These are phyloP conservation scores for Eira barbara DNA, from an alignment of 2,113 vertebrate genomes.

Conservation along the genomic window DNA sequence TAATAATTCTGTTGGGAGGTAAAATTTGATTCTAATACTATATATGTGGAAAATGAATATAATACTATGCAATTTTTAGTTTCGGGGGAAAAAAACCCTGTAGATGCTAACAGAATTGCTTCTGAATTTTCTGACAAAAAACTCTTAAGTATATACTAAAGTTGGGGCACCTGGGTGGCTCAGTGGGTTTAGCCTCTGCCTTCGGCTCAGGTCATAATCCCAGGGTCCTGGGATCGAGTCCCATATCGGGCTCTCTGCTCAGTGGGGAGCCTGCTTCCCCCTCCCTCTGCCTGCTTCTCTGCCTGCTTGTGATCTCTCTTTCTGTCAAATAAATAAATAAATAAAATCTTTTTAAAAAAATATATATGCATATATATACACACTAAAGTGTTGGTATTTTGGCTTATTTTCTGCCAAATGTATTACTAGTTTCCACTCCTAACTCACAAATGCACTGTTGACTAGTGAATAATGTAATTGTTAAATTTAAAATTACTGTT, in stretches of 20 bases:
- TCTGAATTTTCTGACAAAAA: not conserved
- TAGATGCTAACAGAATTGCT: not conserved
- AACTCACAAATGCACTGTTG: not conserved
- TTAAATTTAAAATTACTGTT: not conserved
- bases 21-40: not conserved
- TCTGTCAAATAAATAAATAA: too few relatives aligned
- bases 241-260: too few relatives aligned
- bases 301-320: too few relatives aligned
- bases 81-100: not conserved
- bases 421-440: not conserved
- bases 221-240: too few relatives aligned
- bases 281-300: too few relatives aligned
- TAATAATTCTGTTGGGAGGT: not conserved
- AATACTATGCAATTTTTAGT: not conserved
- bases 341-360: too few relatives aligned
- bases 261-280: too few relatives aligned
- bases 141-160: not conserved
- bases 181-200: too few relatives aligned
- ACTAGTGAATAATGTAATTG: not conserved
- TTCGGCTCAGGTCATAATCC: too few relatives aligned
- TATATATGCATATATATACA: too few relatives aligned
- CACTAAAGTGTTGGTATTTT: not conserved
- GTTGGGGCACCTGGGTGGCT: too few relatives aligned
- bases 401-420: not conserved
- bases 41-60: not conserved